Percentiles rank a stretch among this genome's conserved stretches.
Conservation (phyloP, 2,888 invertebrate genomes). For the Leptinotarsa tumamoca region DNA sequence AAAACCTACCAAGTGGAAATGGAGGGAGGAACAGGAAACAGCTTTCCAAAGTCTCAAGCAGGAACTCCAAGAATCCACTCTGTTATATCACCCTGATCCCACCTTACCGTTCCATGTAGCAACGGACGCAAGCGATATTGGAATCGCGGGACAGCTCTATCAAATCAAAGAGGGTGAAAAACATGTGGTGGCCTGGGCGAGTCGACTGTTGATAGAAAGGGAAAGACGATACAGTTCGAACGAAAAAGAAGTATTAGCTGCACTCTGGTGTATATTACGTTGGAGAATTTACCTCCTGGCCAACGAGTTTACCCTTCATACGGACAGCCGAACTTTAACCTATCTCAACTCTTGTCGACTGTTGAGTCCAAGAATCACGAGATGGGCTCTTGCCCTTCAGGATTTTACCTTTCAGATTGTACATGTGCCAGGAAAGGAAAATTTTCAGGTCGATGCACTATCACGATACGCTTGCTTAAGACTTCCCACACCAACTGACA, state of each 20-base stretch:
- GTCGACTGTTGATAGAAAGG: no score
- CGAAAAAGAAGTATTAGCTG: no score
- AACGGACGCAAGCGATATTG: neutral
- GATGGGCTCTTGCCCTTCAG: conserved; percentile 49
- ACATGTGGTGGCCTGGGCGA: no score
- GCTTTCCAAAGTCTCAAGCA: neutral
- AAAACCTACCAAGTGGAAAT: conserved; percentile 1
- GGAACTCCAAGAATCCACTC: neutral
- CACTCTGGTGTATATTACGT: no score
- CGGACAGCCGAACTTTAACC: no score
- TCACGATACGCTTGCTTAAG: conserved; percentile 23
- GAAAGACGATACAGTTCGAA: no score
- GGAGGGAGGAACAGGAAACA: neutral
- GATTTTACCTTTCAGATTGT: conserved; percentile 47
- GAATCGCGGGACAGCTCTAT: neutral
- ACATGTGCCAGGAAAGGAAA: conserved; percentile 51
- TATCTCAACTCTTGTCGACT: no score
- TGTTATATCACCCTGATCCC: neutral
- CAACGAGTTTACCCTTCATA: no score
- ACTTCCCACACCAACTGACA: conserved; percentile 26
- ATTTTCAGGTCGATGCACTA: conserved; percentile 50
- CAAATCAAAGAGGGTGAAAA: neutral
- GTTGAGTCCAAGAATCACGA: conserved; percentile 44
- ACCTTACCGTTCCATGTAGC: no score
- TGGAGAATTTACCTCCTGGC: no score